Evolutionary conservation across 2,113 vertebrate genomes (phyloP), one percentile per base, ranked within the genome.

Genomic region (Diphyllodes magnificus): DNA sequence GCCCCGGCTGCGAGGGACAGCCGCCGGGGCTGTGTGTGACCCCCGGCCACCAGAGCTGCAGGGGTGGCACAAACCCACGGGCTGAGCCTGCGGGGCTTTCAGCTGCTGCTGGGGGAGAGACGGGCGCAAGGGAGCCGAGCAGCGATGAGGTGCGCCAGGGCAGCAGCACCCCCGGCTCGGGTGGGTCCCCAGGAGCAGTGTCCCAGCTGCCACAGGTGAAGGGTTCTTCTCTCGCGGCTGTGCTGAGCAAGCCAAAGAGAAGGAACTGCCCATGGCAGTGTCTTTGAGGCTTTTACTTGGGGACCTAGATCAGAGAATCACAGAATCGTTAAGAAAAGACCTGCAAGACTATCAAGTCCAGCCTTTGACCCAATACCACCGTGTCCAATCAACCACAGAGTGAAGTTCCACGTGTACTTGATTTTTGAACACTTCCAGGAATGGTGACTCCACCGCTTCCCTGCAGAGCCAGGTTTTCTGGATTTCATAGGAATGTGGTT

Each of bases 41-140:
- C 80, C 49, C 14, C 24, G 49, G 49, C 24, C 47, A 3, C 8
- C 0, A 1, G 33, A 2, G 20, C 15, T 13, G 24, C 24, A 6
- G n/a, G 25, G 9, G 11, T 0, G 1, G 44, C 28, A 6, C 54
- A 6, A 8, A 37, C 4, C 3, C n/a, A 0, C 0, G 7, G 28
- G 63, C 64, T 33, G 75, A 13, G 86, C 21, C 22, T 10, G 30
- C 1, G 15, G 30, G 71, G 50, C 45, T 65, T 22, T 5, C 24
- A 12, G 57, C 51, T n/a, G 54, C 42, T 64, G 49, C 37, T 56
- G 53, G 24, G 33, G 59, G 22, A 22, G 11, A 6, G 44, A 13
- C 0, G 4, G 33, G 30, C 21, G 14, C 14, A 24, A 13, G n/a
- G 27, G 53, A 39, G 15, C 56, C 0, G 2, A 28, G 51, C 0